A percentile compares a stretch with the other conserved stretches of the same genome.
phyloP scores from a whole-genome alignment of 2,888 invertebrate species.

The Fissipunctia ypsillon region DNA sequence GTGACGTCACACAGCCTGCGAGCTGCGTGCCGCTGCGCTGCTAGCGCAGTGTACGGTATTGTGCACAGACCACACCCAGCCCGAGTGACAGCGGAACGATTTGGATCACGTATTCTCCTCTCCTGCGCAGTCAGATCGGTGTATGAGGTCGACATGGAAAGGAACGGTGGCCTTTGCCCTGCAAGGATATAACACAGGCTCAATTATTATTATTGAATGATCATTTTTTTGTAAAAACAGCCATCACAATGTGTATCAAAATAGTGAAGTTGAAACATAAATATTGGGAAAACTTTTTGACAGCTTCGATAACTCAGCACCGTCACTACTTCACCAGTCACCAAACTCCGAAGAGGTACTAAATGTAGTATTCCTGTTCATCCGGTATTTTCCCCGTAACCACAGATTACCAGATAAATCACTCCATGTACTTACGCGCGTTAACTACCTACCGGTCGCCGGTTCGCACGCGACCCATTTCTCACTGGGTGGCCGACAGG shows the following conservation, averaged over 20 bases:
- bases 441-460: no score
- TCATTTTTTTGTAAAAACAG: background rate
- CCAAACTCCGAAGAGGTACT: no score
- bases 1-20: constrained; percentile 7
- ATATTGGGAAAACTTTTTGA: background rate
- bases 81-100: background rate
- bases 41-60: background rate
- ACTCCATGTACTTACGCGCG: no score
- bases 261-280: background rate
- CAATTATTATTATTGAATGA: background rate
- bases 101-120: background rate
- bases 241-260: background rate
- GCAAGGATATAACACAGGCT: background rate
- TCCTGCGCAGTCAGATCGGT: background rate
- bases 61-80: background rate
- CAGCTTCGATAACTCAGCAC: background rate
- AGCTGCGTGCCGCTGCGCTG: background rate
- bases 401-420: no score
- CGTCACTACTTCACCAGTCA: no score
- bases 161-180: no score
- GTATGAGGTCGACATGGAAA: background rate
- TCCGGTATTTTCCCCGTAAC: no score
- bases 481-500: no score
- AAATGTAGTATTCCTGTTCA: no score
- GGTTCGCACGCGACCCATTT: no score